Evolutionary conservation across 2,113 vertebrate species (phyloP).

Genomic region (Manacus vitellinus): DNA sequence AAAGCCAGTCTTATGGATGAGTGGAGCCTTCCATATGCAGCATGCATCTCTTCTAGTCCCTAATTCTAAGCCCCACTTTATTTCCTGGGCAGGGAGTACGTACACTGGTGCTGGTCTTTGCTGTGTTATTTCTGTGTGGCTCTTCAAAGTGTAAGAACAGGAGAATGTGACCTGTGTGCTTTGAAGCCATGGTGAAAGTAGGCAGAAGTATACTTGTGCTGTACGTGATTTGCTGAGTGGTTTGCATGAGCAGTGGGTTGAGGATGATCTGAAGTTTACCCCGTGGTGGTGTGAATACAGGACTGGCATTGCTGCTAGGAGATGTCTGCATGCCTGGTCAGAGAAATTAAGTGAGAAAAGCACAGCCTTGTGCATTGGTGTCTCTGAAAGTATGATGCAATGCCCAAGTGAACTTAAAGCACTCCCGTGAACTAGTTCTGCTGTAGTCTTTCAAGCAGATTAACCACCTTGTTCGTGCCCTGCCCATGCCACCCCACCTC

Average conservation of each 20-base stretch:
- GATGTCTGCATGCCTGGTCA: neutral
- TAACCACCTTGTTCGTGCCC: neutral
- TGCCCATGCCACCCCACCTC: neutral
- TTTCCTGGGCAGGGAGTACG: neutral
- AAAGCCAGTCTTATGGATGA: neutral
- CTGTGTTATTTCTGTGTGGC: neutral
- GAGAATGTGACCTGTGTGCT: neutral
- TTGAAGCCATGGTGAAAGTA: neutral
- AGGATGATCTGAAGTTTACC: neutral
- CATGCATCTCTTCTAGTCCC: neutral
- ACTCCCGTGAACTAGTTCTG: neutral
- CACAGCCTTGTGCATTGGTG: fast-evolving
- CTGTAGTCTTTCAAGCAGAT: neutral
- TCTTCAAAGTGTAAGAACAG: neutral
- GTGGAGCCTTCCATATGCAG: neutral
- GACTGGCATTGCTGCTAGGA: neutral
- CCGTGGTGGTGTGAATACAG: fast-evolving
- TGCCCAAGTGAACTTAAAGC: neutral
- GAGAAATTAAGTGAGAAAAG: neutral
- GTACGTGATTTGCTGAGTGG: neutral
- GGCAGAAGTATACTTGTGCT: neutral
- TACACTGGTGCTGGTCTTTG: neutral
- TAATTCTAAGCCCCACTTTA: neutral
- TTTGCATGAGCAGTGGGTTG: neutral
- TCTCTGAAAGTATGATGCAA: neutral